These are phyloP conservation scores for Hucho hucho DNA, from an alignment of 2,113 vertebrate genomes.

Conservation along the genomic window DNA sequence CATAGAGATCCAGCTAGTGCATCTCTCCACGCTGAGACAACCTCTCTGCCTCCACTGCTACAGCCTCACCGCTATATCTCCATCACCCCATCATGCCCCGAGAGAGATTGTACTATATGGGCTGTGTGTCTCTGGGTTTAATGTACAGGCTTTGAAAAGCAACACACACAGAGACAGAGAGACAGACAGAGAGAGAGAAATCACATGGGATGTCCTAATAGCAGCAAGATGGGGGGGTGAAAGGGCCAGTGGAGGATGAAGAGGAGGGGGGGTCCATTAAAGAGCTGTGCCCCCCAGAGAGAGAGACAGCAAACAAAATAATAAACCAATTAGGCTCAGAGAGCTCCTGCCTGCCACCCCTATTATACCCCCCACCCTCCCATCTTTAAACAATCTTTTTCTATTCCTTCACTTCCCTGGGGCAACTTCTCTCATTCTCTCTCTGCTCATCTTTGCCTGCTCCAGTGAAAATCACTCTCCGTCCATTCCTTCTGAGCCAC, in stretches of 20 bases:
- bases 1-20: not conserved
- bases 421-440: constrained; percentile 42
- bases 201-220: constrained; percentile 45
- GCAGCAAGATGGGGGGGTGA: constrained; percentile 1
- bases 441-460: constrained; percentile 49
- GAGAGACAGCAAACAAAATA: constrained; percentile 37
- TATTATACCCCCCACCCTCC: not conserved
- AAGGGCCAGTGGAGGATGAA: constrained; percentile 4
- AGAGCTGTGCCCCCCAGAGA: constrained; percentile 25
- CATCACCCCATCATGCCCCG: constrained; percentile 56
- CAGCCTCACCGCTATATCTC: constrained; percentile 31
- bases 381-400: not conserved
- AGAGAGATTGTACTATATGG: constrained; percentile 50
- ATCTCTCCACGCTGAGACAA: not conserved
- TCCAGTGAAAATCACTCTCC: constrained; percentile 53
- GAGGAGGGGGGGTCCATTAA: constrained; percentile 14
- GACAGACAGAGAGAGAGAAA: constrained; percentile 24
- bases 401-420: constrained; percentile 20
- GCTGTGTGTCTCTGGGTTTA: constrained; percentile 51
- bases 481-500: constrained; percentile 66
- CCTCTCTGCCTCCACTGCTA: constrained; percentile 29
- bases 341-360: constrained; percentile 1
- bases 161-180: too few relatives aligned
- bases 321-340: constrained; percentile 40
- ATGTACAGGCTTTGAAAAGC: constrained; percentile 41